Base-by-base conservation (phyloP, 64 coral and sea anemone genomes). In the Trachythela sp. region DNA sequence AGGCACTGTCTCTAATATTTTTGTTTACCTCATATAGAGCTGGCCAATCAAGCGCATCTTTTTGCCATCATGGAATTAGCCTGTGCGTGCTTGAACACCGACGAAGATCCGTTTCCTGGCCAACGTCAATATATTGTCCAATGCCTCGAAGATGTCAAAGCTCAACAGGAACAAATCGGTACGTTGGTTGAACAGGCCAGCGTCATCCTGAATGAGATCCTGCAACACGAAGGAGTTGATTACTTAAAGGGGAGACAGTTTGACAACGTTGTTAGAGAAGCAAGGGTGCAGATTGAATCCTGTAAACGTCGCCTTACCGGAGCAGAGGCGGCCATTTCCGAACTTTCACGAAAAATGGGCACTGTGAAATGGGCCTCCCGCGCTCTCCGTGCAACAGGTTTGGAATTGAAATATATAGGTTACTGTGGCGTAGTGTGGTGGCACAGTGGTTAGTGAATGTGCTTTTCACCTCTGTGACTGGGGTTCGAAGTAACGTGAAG, bases 191-290 rank as follows among this genome's bases (percentile, higher is more conserved):
- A 80, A 6, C 20, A 80, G 27, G 75, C 75, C 37, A 39, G 75
- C 37, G 26, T 1, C 8, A 35, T 34, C 20, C 33, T 80, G 15
- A 80, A 80, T 2, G 75, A 35, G 13, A 80, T 80, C 18, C 15
- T 80, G 31, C 0, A 80, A 15, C 33, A 80, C 37, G 37, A 80
- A 17, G 37, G 37, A 37, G 37, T 80, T 0, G 75, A 80, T 39
- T 39, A 80, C 20, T 39, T 14, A 17, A 80, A 80, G 30, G 75
- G 75, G 20, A 35, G 31, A 29, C 30, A 80, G 30, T 80, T 80
- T 36, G 75, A 80, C 75, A 80, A 80, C 37, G 33, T 80, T 20
- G 75, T 80, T 35, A 35, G 75, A 17, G 75, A 80, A 35, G 75
- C 75, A 29, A 17, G 30, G 20, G 75, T 80, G 31, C 33, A 17